A percentile compares a stretch with the other conserved stretches of the same genome.
These are phyloP conservation scores for Brenthis ino DNA, from an alignment of 2,888 invertebrate genomes.

Conservation along the genomic window DNA sequence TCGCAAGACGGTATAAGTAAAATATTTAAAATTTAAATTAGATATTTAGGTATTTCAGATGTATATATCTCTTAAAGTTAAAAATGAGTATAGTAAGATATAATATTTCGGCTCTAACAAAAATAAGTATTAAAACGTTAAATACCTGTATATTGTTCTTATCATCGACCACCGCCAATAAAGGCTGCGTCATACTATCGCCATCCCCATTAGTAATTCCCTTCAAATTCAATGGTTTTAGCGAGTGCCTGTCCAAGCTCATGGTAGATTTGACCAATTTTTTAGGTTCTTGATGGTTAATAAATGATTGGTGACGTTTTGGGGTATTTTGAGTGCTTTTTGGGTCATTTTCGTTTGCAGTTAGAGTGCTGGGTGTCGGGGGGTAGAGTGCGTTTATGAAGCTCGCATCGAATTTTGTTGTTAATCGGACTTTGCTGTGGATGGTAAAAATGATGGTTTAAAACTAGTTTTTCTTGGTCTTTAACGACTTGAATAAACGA, in stretches of 20 bases:
- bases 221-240: slow-evolving; percentile 71
- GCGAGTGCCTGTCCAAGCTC: slow-evolving; percentile 66
- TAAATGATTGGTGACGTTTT: slow-evolving; percentile 65
- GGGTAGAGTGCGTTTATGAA: slow-evolving; percentile 62
- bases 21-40: too few relatives aligned
- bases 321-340: slow-evolving; percentile 57
- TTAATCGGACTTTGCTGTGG: slow-evolving; percentile 68
- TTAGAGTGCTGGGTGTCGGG: slow-evolving; percentile 50
- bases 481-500: too few relatives aligned
- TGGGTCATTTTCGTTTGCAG: slow-evolving; percentile 45
- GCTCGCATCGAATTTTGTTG: slow-evolving; percentile 73
- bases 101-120: too few relatives aligned
- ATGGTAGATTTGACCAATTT: slow-evolving; percentile 55
- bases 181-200: slow-evolving; percentile 61
- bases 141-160: slow-evolving; percentile 75
- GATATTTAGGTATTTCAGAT: too few relatives aligned
- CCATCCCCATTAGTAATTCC: slow-evolving; percentile 67
- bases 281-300: slow-evolving; percentile 44
- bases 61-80: too few relatives aligned
- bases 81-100: too few relatives aligned
- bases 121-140: too few relatives aligned
- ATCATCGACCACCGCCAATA: slow-evolving; percentile 74
- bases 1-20: too few relatives aligned
- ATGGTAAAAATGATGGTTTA: neutral
- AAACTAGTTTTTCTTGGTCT: neutral